A percentile compares a stretch with the other conserved stretches of the same genome.
Conservation (phyloP, 2,888 invertebrate species). For the Erebia aethiops region DNA sequence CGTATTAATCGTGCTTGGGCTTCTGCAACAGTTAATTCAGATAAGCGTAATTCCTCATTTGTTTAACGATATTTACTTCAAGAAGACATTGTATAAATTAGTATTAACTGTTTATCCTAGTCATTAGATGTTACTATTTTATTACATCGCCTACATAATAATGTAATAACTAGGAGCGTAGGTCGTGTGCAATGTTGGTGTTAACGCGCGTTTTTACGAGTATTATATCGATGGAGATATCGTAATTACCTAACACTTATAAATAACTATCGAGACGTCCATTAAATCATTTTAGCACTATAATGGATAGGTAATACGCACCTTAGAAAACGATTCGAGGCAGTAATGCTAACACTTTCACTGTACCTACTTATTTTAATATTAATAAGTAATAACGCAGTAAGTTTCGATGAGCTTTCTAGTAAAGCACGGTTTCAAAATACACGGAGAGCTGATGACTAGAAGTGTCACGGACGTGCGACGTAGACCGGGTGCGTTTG, state of each 20-base stretch:
- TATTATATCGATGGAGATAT: conserved; percentile 26
- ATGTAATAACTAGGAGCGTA: conserved; percentile 11
- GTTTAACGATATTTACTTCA: no score
- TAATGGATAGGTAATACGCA: conserved; percentile 38
- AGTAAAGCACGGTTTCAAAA: conserved; percentile 20
- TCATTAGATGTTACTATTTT: conserved; percentile 25
- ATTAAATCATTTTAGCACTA: conserved; percentile 21
- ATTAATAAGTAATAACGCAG: background rate
- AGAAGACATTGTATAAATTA: background rate
- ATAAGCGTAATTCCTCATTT: no score
- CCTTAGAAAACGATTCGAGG: conserved; percentile 35
- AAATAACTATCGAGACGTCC: conserved; percentile 20
- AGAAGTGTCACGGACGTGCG: conserved; percentile 77
- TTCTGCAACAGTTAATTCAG: no score
- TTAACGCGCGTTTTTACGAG: conserved; percentile 28
- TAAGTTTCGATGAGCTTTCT: background rate
- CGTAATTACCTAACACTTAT: conserved; percentile 34
- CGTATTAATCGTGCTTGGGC: no score
- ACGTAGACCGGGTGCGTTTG: conserved; percentile 78
- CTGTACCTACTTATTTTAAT: conserved; percentile 26
- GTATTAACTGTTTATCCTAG: background rate
- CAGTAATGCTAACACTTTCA: conserved; percentile 37
- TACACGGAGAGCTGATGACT: conserved; percentile 53
- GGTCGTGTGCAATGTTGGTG: conserved; percentile 18
- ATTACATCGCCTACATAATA: conserved; percentile 22